Conservation (phyloP, 2,888 invertebrate species). For the Andrena chrysosceles region DNA sequence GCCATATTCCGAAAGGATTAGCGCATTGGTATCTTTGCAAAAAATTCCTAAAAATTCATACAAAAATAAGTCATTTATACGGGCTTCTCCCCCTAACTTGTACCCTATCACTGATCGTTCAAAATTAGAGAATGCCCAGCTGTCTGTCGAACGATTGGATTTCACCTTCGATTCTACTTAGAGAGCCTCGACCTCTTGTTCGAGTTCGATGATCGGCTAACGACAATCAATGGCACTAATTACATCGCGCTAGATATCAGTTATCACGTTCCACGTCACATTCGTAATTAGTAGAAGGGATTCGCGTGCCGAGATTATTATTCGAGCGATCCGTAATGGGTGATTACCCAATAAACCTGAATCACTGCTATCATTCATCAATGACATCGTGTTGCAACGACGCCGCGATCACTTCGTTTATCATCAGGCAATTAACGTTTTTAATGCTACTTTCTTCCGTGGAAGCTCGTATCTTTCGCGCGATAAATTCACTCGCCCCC, state of each 20-base stretch:
- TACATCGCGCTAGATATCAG: conserved; percentile 64
- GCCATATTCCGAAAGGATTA: too few relatives aligned
- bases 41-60: too few relatives aligned
- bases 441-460: not conserved
- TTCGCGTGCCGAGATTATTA: conserved; percentile 57
- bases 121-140: too few relatives aligned
- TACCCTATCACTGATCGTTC: too few relatives aligned
- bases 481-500: not conserved
- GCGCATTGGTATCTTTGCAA: too few relatives aligned
- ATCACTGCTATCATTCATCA: conserved; percentile 44
- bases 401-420: not conserved
- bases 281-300: conserved; percentile 62
- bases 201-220: conserved; percentile 15
- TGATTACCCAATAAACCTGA: conserved; percentile 59
- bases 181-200: not conserved
- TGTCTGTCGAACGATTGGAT: not conserved
- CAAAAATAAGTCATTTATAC: too few relatives aligned
- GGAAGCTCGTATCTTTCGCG: not conserved
- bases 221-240: conserved; percentile 58
- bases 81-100: too few relatives aligned
- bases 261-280: conserved; percentile 57
- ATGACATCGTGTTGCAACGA: not conserved
- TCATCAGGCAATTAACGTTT: not conserved
- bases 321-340: conserved; percentile 47
- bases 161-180: not conserved